Evolutionary conservation across 2,888 invertebrate species (phyloP), one percentile per base, ranked within the genome.

Genomic region (Gisinianus flammeolus): DNA sequence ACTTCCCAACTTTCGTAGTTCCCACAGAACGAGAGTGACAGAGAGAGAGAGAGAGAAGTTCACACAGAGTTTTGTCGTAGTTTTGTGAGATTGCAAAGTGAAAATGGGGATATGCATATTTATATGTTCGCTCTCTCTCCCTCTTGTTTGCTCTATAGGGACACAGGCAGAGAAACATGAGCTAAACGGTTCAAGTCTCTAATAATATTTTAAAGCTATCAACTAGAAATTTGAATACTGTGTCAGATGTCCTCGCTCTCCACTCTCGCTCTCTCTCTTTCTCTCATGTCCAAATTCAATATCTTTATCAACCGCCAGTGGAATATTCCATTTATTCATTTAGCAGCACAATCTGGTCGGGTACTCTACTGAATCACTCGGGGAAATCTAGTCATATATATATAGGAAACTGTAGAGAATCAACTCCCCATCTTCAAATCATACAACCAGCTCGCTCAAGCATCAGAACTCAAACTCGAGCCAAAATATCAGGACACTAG

Each of bases 201-300:
- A 70, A 70, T 70, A 44, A 70, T 70, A 71, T 71, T 71, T 71
- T 71, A 71, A 71, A 71, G 71, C 30, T n/a, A 71, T 71, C 71
- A 56, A 58, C 30, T n/a, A 22, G 28, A 71, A 71, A 71, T 71
- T 71, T 56, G 71, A 54, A 71, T 71, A 71, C 26, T 71, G 22
- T 71, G 71, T 52, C 56, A 71, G 56, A 54, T 71, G 72, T 73
- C 66, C 54, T 66, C 70, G 56, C 24, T 33, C 31, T 73, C 44
- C 66, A 67, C 74, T 62, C 52, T 62, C 62, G 52, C 30, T 26
- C 24, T 8, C 12, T 3, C 35, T 69, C 31, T 44, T 56, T 44
- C 31, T 19, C 30, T 66, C 28, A 28, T 30, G 33, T 71, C 33
- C 54, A 64, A 33, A 71, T 71, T 71, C 62, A 77, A 77, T 71